These are phyloP conservation scores for Pemphredon lugubris DNA, from an alignment of 2,888 invertebrate genomes.

Conservation along the genomic window DNA sequence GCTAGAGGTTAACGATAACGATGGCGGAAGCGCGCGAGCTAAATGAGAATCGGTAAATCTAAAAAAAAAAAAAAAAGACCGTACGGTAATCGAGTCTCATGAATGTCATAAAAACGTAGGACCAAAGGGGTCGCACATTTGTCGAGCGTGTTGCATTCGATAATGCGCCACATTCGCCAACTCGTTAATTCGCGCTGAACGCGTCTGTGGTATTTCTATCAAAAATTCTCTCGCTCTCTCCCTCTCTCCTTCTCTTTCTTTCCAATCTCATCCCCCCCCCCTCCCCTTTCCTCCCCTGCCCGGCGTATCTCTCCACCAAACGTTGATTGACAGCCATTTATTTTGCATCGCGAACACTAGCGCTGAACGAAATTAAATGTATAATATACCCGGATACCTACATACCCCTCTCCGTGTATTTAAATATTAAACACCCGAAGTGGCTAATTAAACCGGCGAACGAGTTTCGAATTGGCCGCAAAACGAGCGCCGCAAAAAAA, in stretches of 20 bases:
- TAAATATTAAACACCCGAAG: constrained; percentile 40
- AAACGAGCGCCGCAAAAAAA: neutral
- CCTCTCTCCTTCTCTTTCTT: constrained; percentile 14
- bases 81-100: no score
- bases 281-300: constrained; percentile 13
- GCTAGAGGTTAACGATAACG: no score
- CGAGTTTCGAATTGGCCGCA: constrained; percentile 17
- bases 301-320: neutral
- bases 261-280: neutral
- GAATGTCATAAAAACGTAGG: neutral
- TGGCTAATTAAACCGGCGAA: constrained; percentile 51
- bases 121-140: neutral
- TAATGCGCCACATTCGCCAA: constrained; percentile 36
- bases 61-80: no score
- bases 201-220: constrained; percentile 33
- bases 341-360: constrained; percentile 42
- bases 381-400: neutral
- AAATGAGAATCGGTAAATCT: no score
- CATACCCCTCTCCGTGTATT: neutral
- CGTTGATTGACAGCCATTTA: constrained; percentile 55
- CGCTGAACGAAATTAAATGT: constrained; percentile 48
- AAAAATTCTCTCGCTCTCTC: constrained; percentile 28
- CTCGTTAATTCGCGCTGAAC: constrained; percentile 31
- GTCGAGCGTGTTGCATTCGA: neutral
- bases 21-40: no score